Evolutionary conservation across 2,797 vertebrate species (phyloP).

Genomic region (Cryptoblepharus egeriae): DNA sequence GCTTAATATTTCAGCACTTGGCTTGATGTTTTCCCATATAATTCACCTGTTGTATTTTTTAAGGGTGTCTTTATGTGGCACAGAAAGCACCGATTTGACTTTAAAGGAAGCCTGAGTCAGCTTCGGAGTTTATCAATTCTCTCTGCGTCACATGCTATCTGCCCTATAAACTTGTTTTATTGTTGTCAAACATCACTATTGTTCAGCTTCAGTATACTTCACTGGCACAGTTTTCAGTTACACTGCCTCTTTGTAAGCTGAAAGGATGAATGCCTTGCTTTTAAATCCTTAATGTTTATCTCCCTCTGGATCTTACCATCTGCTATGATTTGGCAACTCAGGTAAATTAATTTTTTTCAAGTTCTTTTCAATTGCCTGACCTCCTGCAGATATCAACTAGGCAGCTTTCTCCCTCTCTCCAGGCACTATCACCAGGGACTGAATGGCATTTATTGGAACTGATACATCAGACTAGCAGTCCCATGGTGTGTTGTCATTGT

Average conservation of each 20-base stretch:
- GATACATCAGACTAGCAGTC: slow-evolving; percentile 46
- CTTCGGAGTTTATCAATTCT: slow-evolving; percentile 35
- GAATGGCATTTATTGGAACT: slow-evolving; percentile 32
- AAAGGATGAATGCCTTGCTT: slow-evolving; percentile 68
- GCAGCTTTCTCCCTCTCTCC: slow-evolving; percentile 37
- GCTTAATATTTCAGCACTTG: neutral
- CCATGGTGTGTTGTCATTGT: neutral
- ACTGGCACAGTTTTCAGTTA: slow-evolving; percentile 49
- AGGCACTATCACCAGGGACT: slow-evolving; percentile 46
- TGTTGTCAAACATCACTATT: slow-evolving; percentile 54
- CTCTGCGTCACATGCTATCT: slow-evolving; percentile 45
- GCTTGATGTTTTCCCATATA: neutral
- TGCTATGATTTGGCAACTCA: slow-evolving; percentile 70
- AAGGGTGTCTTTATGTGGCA: neutral
- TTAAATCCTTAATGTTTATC: slow-evolving; percentile 67
- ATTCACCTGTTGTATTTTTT: slow-evolving; percentile 22
- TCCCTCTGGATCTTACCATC: slow-evolving; percentile 72
- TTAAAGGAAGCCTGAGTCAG: slow-evolving; percentile 19
- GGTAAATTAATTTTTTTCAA: slow-evolving; percentile 56
- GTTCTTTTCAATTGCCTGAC: slow-evolving; percentile 53
- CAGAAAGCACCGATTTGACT: slow-evolving; percentile 21
- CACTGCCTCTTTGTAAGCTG: slow-evolving; percentile 61
- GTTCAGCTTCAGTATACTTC: slow-evolving; percentile 47
- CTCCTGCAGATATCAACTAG: slow-evolving; percentile 47
- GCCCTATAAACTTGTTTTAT: slow-evolving; percentile 46